Base-by-base conservation (phyloP, 2,113 vertebrate genomes). In the Struthio camelus region DNA sequence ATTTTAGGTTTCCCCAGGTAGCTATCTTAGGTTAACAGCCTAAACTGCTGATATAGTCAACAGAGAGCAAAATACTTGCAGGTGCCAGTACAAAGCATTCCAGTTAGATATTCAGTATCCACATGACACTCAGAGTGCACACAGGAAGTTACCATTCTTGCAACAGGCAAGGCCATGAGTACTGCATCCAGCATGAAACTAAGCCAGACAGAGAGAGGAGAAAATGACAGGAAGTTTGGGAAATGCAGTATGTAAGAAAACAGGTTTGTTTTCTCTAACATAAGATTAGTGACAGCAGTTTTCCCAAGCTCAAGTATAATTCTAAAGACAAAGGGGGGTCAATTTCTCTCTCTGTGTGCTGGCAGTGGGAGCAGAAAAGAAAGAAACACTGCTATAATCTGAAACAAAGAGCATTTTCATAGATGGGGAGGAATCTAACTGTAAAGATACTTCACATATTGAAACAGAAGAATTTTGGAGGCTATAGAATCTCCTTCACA, bases 271-370 rank as follows among this genome's bases (percentile, higher is more conserved):
- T 11, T 59, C 23, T 58, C 62, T 32, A 53, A 46, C 27, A 27
- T 5, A 54, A 34, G 14, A 54, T 1, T 0, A 1, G 36, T 27
- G 34, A 69, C 46, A 54, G 5, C 14, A 40, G 13, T 11, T 61
- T 67, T 79, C 12, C 12, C 66, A 34, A 53, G 51, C 53, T 84
- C 10, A 66, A 79, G 11, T 32, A 38, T 44, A 88, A 44, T 11
- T 20, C 7, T 30, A 53, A 78, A 72, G 14, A 72, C 51, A 59
- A 25, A 19, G 6, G 56, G 12, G 30, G 28, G 53, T 23, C 12
- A 50, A 5, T 20, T n/a, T 62, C 9, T 40, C 54, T 50, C 17
- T 42, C 36, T 42, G 46, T 28, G 32, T 30, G 17, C 6, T 58
- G 2, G 1, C 28, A 83, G 18, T 16, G 8, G 2, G 18, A 23